Conservation (phyloP, 2,113 vertebrate species). For the Poeciliopsis retropinna region DNA sequence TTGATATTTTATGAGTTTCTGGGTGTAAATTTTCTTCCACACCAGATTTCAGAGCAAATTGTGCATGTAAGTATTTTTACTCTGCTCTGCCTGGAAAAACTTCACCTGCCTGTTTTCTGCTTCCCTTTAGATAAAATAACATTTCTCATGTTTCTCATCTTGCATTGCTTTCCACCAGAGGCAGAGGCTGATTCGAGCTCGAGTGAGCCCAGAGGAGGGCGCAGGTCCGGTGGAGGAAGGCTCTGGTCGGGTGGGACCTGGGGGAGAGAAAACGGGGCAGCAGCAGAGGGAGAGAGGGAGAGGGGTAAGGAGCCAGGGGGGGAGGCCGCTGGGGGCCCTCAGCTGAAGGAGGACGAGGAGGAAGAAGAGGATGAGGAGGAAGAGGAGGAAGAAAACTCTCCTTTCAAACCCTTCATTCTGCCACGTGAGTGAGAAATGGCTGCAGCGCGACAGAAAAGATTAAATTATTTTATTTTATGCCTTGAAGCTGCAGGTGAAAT, state of each 20-base stretch:
- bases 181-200: constrained; percentile 77
- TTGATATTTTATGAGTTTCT: background rate
- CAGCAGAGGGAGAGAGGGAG: constrained; percentile 59
- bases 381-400: constrained; percentile 49
- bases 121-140: constrained; percentile 2
- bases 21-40: background rate
- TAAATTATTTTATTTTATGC: background rate
- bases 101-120: constrained; percentile 26
- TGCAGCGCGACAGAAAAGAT: background rate
- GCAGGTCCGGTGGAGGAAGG: constrained; percentile 48
- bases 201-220: constrained; percentile 63
- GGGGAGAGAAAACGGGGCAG: constrained; percentile 68
- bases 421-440: constrained; percentile 66
- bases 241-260: constrained; percentile 38
- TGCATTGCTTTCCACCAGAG: constrained; percentile 62
- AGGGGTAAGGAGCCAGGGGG: constrained; percentile 34
- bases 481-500: background rate
- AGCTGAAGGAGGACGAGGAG: constrained; percentile 70
- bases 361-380: constrained; percentile 67
- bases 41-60: background rate
- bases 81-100: constrained; percentile 44
- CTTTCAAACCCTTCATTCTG: constrained; percentile 73
- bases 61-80: background rate
- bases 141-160: constrained; percentile 5
- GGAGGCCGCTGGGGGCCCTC: constrained; percentile 37